phyloP scores from a whole-genome alignment of 2,888 invertebrate species.

The Melieria picta region DNA sequence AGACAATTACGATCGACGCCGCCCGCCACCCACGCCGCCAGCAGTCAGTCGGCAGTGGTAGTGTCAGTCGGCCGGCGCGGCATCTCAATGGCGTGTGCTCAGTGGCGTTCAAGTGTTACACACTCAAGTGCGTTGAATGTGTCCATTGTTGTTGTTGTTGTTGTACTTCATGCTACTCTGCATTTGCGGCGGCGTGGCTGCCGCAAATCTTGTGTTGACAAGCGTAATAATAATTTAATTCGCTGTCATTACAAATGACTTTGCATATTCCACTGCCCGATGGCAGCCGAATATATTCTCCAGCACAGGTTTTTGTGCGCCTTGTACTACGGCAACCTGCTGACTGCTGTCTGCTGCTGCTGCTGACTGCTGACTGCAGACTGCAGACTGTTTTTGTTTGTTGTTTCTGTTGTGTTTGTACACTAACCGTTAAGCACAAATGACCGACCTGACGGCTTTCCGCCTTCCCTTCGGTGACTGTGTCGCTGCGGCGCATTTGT shows the following conservation, averaged over 20 bases:
- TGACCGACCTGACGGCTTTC: background rate
- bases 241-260: slow-evolving; percentile 11
- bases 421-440: background rate
- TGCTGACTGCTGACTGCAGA: background rate
- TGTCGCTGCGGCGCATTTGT: no score
- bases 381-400: background rate
- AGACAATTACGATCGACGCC: background rate
- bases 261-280: background rate
- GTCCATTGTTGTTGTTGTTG: slow-evolving; percentile 41
- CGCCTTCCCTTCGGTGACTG: background rate
- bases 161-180: background rate
- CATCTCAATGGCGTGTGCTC: slow-evolving; percentile 12
- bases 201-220: slow-evolving; percentile 10
- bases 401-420: background rate
- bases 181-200: slow-evolving; percentile 42
- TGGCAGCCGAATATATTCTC: background rate
- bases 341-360: background rate
- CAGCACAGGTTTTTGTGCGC: background rate
- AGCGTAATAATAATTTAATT: slow-evolving; percentile 18
- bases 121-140: background rate
- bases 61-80: background rate
- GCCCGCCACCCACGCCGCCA: background rate
- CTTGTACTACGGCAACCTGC: background rate
- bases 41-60: background rate
- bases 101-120: slow-evolving; percentile 36